phyloP scores from a whole-genome alignment of 2,113 vertebrate species.

The Muntiacus muntjak region DNA sequence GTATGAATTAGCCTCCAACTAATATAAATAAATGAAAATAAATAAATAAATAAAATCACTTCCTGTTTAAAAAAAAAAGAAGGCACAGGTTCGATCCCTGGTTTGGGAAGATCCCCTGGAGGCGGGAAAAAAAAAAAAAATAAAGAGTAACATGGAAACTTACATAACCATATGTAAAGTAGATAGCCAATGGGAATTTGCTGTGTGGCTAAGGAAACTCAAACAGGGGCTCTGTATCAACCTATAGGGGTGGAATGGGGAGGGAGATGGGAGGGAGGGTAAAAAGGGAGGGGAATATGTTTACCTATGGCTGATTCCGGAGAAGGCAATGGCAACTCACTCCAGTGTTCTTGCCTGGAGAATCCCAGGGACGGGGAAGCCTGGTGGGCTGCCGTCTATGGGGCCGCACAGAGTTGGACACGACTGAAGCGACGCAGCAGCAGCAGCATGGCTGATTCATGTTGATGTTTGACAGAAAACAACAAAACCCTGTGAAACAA shows the following conservation, averaged over 20 bases:
- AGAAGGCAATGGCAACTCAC: too few species aligned
- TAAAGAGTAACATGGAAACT: not conserved
- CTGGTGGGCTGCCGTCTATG: too few species aligned
- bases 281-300: not conserved
- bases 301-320: not conserved
- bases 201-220: not conserved
- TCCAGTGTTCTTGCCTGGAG: too few species aligned
- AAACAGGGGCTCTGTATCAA: not conserved
- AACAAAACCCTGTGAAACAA: not conserved
- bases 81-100: too few species aligned
- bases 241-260: not conserved
- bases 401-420: too few species aligned
- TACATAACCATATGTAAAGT: not conserved
- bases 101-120: too few species aligned
- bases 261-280: not conserved
- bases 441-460: not conserved
- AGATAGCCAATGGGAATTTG: not conserved
- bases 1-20: not conserved
- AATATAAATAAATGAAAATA: too few species aligned
- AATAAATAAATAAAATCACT: too few species aligned
- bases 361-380: too few species aligned
- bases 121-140: too few species aligned
- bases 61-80: too few species aligned
- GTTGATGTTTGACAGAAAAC: not conserved
- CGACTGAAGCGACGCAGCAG: too few species aligned